These are phyloP conservation scores for Argyresthia albistria DNA, from an alignment of 2,888 invertebrate species.

Conservation along the genomic window DNA sequence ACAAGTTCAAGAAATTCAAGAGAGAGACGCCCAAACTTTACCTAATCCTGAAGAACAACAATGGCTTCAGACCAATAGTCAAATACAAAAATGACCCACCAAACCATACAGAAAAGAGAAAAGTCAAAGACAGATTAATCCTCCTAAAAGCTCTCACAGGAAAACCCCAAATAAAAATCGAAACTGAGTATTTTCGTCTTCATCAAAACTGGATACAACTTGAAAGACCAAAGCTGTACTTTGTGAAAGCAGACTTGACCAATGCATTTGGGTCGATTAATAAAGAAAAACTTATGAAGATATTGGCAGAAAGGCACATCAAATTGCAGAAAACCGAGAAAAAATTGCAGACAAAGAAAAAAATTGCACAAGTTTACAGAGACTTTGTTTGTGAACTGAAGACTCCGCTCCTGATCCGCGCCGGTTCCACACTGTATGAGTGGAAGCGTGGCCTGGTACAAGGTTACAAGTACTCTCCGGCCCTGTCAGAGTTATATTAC, in stretches of 20 bases:
- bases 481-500: conserved; percentile 59
- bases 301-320: conserved; percentile 35
- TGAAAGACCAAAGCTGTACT: conserved; percentile 50
- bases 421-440: conserved; percentile 56
- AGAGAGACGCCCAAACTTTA: conserved; percentile 49
- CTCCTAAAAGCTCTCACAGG: conserved; percentile 36
- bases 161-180: conserved; percentile 29
- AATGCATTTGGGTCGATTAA: conserved; percentile 66
- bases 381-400: conserved; percentile 44
- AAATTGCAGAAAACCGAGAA: conserved; percentile 33
- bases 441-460: conserved; percentile 62
- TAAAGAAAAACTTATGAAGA: conserved; percentile 36
- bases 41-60: conserved; percentile 44
- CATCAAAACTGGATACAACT: conserved; percentile 36
- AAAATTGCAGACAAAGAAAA: conserved; percentile 32
- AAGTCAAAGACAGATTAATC: conserved; percentile 40
- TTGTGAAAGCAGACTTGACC: conserved; percentile 56
- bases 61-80: conserved; percentile 51
- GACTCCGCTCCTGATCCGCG: conserved; percentile 48
- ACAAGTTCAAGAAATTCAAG: conserved; percentile 26
- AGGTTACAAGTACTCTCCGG: conserved; percentile 65
- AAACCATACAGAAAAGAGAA: conserved; percentile 32
- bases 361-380: conserved; percentile 37
- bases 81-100: conserved; percentile 37
- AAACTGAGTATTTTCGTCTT: conserved; percentile 31